Evolutionary conservation across 2,113 vertebrate genomes (phyloP), one percentile per base, ranked within the genome.

Genomic region (Ardeotis arabs): DNA sequence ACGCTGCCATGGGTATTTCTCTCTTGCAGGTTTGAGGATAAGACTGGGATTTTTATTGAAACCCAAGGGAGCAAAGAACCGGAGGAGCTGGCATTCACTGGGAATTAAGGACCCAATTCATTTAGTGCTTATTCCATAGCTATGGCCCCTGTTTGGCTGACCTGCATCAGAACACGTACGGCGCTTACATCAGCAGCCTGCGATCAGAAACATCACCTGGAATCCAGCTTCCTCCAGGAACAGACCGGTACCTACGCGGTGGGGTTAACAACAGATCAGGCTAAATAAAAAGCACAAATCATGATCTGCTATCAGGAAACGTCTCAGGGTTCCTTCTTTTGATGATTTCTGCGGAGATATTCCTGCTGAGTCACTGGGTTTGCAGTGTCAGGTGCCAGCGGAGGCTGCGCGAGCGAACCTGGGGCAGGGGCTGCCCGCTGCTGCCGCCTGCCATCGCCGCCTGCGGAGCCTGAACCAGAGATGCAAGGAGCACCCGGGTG

Each of bases 331-430:
- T 76, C 76, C 52, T 92, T 60, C 70, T 66, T 74, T 27, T 39
- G 23, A 21, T 29, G 23, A n/a, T 72, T 89, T 68, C 87, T 95
- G 91, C 52, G 55, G 88, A 90, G 75, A 50, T 47, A 35, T 21
- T 89, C 73, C 56, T 91, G 91, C 91, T 90, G 90, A 89, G 68
- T 74, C 90, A 73, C 68, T 37, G 56, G 64, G 25, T 63, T 93
- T 67, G 68, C 68, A 75, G 80, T 28, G 56, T 19, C 60, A 41
- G 6, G 59, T 47, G 59, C 37, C 35, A 28, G 37, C 3, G 3
- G 39, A 56, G 75, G 87, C 73, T 74, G 56, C 11, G 35, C 55
- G n/a, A 79, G 39, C 80, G 19, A 52, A 41, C 53, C 35, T 4
- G 1, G 66, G 37, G n/a, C 76, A 73, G 79, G 50, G 35, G 77